phyloP scores from a whole-genome alignment of 1,140 invertebrate genomes.

The Papilio aristodemus region DNA sequence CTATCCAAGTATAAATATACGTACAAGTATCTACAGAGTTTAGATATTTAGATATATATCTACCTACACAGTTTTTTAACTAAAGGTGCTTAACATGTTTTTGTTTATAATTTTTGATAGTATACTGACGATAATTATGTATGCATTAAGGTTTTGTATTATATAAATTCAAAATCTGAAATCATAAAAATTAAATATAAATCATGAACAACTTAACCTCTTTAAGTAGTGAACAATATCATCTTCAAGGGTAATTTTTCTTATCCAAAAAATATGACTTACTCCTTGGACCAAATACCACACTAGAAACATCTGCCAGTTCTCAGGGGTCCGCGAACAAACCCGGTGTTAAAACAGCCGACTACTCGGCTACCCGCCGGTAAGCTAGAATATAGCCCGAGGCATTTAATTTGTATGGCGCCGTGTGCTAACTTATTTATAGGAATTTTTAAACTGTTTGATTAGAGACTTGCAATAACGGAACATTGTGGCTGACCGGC shows the following conservation, averaged over 20 bases:
- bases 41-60: too few relatives aligned
- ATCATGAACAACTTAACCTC: too few relatives aligned
- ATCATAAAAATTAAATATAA: background rate
- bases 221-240: too few relatives aligned
- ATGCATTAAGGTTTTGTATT: too few relatives aligned
- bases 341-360: conserved; percentile 54
- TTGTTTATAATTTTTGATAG: too few relatives aligned
- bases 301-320: conserved; percentile 62
- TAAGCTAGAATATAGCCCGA: conserved; percentile 44
- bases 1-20: conserved; percentile 42
- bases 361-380: conserved; percentile 36
- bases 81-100: too few relatives aligned
- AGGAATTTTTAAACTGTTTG: conserved; percentile 62
- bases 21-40: background rate
- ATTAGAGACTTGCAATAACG: conserved; percentile 48
- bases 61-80: too few relatives aligned
- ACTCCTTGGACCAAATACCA: conserved; percentile 41
- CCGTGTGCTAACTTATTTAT: conserved; percentile 63
- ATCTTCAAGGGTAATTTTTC: background rate
- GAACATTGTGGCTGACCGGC: conserved; percentile 6
- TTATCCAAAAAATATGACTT: conserved; percentile 21
- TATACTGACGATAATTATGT: too few relatives aligned
- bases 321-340: conserved; percentile 59
- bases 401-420: conserved; percentile 68
- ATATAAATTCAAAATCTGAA: conserved; percentile 12